A percentile compares a stretch with the other conserved stretches of the same genome.
phyloP scores from a whole-genome alignment of 2,888 invertebrate genomes.

The Epicampocera succincta region DNA sequence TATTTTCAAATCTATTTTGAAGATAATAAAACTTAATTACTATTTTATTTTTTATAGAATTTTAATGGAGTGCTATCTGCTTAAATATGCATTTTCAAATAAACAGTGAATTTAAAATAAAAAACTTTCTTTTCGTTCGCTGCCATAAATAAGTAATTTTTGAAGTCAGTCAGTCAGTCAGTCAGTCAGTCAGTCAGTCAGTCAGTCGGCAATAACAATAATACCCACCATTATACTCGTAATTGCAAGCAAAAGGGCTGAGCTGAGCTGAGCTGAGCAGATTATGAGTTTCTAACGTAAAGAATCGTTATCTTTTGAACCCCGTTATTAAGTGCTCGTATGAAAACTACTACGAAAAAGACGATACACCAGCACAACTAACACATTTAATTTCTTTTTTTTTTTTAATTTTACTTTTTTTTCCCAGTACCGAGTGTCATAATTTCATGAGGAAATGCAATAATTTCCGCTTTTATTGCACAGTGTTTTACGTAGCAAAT shows the following conservation, averaged over 20 bases:
- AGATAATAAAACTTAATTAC: conserved; percentile 48
- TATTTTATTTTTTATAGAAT: conserved; percentile 43
- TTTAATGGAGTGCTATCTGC: conserved; percentile 48
- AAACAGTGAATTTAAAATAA: conserved; percentile 12
- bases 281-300: conserved; percentile 31
- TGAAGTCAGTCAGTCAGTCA: conserved; percentile 22
- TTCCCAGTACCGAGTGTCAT: conserved; percentile 50
- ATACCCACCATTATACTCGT: conserved; percentile 27
- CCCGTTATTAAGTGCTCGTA: conserved; percentile 45
- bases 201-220: conserved; percentile 12
- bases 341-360: neutral
- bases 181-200: conserved; percentile 16
- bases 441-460: conserved; percentile 66
- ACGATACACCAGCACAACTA: conserved; percentile 12
- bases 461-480: conserved; percentile 66
- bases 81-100: conserved; percentile 40
- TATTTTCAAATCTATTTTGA: conserved; percentile 32
- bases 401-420: too few species aligned
- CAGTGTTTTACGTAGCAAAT: conserved; percentile 46
- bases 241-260: neutral
- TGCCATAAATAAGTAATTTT: neutral
- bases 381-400: conserved; percentile 41
- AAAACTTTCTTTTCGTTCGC: conserved; percentile 39
- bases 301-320: conserved; percentile 43
- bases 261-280: neutral